Base-by-base conservation (phyloP, 2,797 vertebrate genomes). In the Eurystomus glaucurus region DNA sequence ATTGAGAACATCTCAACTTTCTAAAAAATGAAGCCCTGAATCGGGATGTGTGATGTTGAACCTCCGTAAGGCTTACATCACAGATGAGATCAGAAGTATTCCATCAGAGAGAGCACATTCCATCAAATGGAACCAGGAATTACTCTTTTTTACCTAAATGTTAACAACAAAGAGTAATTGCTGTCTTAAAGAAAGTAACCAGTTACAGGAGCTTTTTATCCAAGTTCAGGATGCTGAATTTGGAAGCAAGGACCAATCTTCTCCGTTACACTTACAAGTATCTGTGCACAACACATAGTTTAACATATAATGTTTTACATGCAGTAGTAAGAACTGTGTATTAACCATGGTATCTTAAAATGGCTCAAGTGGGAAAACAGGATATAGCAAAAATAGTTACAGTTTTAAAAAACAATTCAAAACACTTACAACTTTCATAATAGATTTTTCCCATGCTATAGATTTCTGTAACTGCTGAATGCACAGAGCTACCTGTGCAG, bases 341-440 rank as follows among this genome's bases (percentile, higher is more conserved):
- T 86, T 90, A 96, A 92, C 52, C 72, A 65, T 2, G 5, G 33
- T 60, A 76, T 69, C 61, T 65, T 88, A 70, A 95, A 95, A 88
- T 39, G 79, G 64, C 93, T 91, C 2, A 95, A 85, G 31, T 71
- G 68, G 62, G 92, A 82, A 96, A 97, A 93, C 0, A 94, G 61
- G 43, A 95, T 80, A 97, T 6, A 93, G 78, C 84, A 95, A 94
- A 96, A 93, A 14, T 55, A 83, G 94, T 90, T 95, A 97, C 68
- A 94, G 93, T 95, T 95, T 57, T 5, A 9, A 57, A 33, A 57
- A 20, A 33, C 22, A 43, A 52, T n/a, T 84, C 84, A 96, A 94
- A 97, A 91, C 97, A 98, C 99, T 98, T 98, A 99, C 99, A 99
- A 99, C 99, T 99, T 99, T 99, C 99, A 99, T 99, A 98, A 99